Percentiles rank a stretch among this genome's conserved stretches.
Evolutionary conservation across 2,797 vertebrate genomes (phyloP).

Genomic region (Enteromius anoplus): DNA sequence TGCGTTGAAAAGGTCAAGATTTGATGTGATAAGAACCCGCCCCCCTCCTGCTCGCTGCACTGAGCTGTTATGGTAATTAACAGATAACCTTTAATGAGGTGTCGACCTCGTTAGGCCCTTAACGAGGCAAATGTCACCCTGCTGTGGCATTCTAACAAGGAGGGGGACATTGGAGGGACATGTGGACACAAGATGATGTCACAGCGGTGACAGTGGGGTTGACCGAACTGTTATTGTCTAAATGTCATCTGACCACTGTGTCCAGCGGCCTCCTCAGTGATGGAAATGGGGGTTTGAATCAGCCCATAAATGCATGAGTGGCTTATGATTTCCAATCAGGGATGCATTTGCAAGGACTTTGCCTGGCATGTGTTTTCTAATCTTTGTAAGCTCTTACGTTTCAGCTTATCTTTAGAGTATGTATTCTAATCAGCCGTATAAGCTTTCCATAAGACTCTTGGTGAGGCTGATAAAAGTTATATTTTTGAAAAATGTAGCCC

Average conservation of each 20-base stretch:
- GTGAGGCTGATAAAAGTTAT: background rate
- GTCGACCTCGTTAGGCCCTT: conserved; percentile 63
- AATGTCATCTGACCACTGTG: conserved; percentile 73
- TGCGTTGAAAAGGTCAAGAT: conserved; percentile 64
- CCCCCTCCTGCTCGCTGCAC: conserved; percentile 38
- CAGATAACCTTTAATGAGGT: conserved; percentile 82
- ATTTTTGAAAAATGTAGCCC: background rate
- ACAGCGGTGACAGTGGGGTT: conserved; percentile 57
- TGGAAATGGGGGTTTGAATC: background rate
- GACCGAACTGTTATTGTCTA: conserved; percentile 66
- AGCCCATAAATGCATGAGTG: conserved; percentile 18
- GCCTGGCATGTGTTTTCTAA: background rate
- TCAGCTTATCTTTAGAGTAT: background rate
- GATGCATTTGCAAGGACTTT: conserved; percentile 15
- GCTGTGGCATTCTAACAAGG: conserved; percentile 41
- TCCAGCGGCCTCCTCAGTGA: background rate
- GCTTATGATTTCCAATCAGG: conserved; percentile 27
- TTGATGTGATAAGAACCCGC: conserved; percentile 63
- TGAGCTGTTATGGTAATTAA: conserved; percentile 77
- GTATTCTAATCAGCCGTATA: conserved; percentile 1
- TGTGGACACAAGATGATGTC: conserved; percentile 45
- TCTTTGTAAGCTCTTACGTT: conserved; percentile 13
- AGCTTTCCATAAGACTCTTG: conserved; percentile 3
- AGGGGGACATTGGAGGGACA: conserved; percentile 47
- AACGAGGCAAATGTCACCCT: conserved; percentile 73